A percentile compares a stretch with the other conserved stretches of the same genome.
phyloP scores from a whole-genome alignment of 2,797 vertebrate genomes.

The Graptemys geographica region DNA sequence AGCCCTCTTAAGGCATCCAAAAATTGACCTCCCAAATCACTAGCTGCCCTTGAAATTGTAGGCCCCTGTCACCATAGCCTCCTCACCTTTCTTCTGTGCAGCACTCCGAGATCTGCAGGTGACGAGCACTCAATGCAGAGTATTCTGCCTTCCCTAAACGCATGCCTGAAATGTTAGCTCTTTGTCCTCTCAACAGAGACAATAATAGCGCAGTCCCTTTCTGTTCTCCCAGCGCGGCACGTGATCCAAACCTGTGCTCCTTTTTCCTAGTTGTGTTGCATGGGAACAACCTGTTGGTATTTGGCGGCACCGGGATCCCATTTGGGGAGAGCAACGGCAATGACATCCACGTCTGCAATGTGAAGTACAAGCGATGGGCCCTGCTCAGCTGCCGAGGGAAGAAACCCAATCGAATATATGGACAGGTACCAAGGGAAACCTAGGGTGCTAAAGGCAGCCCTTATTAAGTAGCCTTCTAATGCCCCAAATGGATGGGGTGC shows the following conservation, averaged over 20 bases:
- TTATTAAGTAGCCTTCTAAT: background rate
- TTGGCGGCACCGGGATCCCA: slow-evolving; percentile 97
- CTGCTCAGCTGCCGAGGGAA: slow-evolving; percentile 96
- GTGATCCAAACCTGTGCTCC: background rate
- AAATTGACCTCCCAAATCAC: slow-evolving; percentile 52
- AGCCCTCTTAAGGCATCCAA: background rate
- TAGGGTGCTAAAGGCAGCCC: background rate
- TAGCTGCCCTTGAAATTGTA: background rate
- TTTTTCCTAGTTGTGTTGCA: slow-evolving; percentile 90
- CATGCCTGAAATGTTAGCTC: accelerated
- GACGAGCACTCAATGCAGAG: accelerated
- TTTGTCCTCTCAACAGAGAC: background rate
- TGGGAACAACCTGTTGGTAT: slow-evolving; percentile 98
- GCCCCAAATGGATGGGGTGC: background rate
- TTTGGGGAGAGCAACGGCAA: slow-evolving; percentile 99
- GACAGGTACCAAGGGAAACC: slow-evolving; percentile 86
- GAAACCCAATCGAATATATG: slow-evolving; percentile 97
- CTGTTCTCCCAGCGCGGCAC: background rate
- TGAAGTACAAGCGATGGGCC: slow-evolving; percentile 97
- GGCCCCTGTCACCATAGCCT: slow-evolving; percentile 44
- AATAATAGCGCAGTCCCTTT: accelerated
- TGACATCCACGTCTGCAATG: slow-evolving; percentile 96
- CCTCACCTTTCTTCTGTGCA: background rate
- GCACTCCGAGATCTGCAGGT: background rate
- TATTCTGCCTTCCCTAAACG: accelerated